Evolutionary conservation across 2,888 invertebrate species (phyloP), one percentile per base, ranked within the genome.

Genomic region (Nemapogon koenigi): DNA sequence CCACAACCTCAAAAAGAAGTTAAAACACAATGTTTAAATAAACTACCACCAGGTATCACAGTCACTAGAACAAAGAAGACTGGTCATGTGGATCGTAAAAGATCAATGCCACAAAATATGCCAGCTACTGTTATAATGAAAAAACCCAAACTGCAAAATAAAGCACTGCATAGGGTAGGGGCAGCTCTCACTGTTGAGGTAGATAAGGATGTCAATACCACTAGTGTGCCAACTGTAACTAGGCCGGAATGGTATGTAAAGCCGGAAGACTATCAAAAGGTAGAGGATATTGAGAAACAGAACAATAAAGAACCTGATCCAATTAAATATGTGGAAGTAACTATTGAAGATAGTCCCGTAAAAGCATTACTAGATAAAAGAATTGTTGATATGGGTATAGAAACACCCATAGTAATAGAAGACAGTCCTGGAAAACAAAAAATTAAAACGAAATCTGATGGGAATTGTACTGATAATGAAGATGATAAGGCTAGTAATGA

Each of bases 311-410:
- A 76, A 44, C 73, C 73, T 33, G 57, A 60, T 16, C 27, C 41
- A 16, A 37, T 42, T 2, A 55, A 56, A 3, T 57, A 56, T 43
- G 57, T 73, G 38, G 76, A 76, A 59, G 75, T 78, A 15, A 68
- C 62, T 18, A 76, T 79, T 48, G 78, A 79, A 46, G 73, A 75
- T 44, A 78, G 71, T 46, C 76, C 76, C 11, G 48, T 69, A 3
- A 75, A 75, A 49, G 58, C 62, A 39, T 19, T 44, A 7, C 41
- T 45, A n/a, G 46, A 41, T 16, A 62, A 62, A 43, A 51, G 52
- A 38, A 47, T 50, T 18, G 47, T 44, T 48, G 57, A 63, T 44
- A 47, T 62, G 16, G 58, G 55, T 13, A 46, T 52, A 19, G 64
- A 67, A 40, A 38, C 59, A n/a, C 50, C 68, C 28, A 68, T 79